Evolutionary conservation across 2,797 vertebrate genomes (phyloP).

Genomic region (Pipistrellus kuhlii): DNA sequence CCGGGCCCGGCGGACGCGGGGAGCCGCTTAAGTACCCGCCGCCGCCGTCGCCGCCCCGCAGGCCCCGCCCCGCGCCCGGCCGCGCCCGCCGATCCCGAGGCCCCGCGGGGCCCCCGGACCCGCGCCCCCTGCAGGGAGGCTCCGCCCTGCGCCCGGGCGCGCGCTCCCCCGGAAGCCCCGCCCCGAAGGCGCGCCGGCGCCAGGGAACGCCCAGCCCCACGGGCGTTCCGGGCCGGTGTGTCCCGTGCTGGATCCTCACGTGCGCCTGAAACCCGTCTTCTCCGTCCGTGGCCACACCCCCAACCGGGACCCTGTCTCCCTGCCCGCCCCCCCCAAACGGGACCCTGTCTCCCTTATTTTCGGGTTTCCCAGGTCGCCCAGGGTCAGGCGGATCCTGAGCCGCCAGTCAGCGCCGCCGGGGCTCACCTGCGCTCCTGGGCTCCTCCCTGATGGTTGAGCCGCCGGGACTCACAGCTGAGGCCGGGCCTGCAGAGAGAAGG

Average conservation of each 20-base stretch:
- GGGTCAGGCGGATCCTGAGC: background rate
- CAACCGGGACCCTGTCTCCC: no score
- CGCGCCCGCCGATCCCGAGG: no score
- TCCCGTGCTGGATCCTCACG: background rate
- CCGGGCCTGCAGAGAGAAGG: background rate
- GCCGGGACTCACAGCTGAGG: background rate
- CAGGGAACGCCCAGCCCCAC: background rate
- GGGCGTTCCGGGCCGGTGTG: fast-evolving
- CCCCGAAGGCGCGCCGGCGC: no score
- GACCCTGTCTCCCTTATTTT: no score
- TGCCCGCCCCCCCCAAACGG: no score
- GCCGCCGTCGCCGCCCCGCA: no score
- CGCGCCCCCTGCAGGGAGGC: fast-evolving
- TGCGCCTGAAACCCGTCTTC: background rate
- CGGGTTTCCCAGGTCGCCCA: background rate
- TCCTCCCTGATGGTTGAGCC: background rate
- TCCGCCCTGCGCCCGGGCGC: fast-evolving
- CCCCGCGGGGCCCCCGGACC: background rate
- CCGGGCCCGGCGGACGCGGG: fast-evolving
- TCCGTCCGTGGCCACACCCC: background rate
- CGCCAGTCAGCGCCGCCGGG: fast-evolving
- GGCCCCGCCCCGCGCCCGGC: no score
- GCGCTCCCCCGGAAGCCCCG: background rate
- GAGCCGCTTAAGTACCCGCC: background rate
- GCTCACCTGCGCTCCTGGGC: background rate